Conservation (phyloP, 2,113 vertebrate genomes). For the Tapirus terrestris region DNA sequence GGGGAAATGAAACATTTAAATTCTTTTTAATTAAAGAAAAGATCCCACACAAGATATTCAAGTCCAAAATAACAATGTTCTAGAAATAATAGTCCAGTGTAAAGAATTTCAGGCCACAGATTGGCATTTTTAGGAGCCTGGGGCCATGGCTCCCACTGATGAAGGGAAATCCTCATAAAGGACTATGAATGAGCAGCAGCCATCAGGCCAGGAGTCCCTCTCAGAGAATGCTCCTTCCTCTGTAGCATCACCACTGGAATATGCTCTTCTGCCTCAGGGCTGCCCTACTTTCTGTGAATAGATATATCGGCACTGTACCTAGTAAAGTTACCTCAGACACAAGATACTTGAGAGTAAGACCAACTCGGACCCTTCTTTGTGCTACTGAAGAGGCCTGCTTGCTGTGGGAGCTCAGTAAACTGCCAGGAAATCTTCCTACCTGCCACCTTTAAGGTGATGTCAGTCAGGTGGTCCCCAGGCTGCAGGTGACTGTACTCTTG, state of each 20-base stretch:
- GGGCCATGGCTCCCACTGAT: neutral
- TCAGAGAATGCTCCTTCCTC: neutral
- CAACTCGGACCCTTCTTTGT: neutral
- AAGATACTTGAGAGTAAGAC: neutral
- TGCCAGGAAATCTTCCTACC: slow-evolving; percentile 86
- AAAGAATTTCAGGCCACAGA: neutral
- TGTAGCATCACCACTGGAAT: neutral
- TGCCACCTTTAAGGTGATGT: slow-evolving; percentile 90
- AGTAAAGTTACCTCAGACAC: neutral
- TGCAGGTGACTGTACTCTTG: slow-evolving; percentile 92
- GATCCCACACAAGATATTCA: neutral
- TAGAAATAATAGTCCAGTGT: neutral
- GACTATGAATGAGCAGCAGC: neutral
- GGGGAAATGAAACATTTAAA: neutral
- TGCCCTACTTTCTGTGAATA: neutral
- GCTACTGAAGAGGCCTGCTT: too few relatives aligned
- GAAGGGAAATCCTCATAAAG: neutral
- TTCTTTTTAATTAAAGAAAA: neutral
- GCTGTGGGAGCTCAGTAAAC: neutral
- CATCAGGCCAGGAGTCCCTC: neutral
- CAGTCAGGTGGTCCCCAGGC: slow-evolving; percentile 93
- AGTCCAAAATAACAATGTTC: neutral
- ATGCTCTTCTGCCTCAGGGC: too few relatives aligned
- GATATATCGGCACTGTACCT: neutral
- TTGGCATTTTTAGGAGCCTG: neutral